Conservation (phyloP, 1,140 invertebrate species). For the Platyura marginata region DNA sequence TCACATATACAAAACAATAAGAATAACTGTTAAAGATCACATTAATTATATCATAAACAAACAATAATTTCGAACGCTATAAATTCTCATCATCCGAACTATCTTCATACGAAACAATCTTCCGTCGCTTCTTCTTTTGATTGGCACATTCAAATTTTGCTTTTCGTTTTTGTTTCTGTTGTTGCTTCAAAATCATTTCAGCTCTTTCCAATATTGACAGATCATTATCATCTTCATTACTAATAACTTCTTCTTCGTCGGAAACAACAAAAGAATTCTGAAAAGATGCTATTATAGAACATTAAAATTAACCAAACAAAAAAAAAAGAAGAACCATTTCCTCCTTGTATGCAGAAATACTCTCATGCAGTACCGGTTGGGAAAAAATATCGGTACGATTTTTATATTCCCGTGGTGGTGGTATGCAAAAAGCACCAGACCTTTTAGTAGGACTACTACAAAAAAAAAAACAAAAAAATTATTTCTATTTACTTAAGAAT, state of each 20-base stretch:
- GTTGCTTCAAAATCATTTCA: slow-evolving; percentile 16
- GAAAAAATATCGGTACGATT: background rate
- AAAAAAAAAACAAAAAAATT: background rate
- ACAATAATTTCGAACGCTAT: too few relatives aligned
- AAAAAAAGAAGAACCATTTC: too few relatives aligned
- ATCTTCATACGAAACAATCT: background rate
- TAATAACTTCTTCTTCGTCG: slow-evolving; percentile 4
- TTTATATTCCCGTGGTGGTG: background rate
- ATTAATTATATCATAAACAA: too few relatives aligned
- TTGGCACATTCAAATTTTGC: background rate
- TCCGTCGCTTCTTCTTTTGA: background rate
- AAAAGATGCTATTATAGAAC: background rate
- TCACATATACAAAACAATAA: too few relatives aligned
- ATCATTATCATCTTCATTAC: slow-evolving; percentile 7
- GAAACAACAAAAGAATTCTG: slow-evolving; percentile 13
- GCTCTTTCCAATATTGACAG: slow-evolving; percentile 16
- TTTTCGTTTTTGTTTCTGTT: slow-evolving; percentile 5
- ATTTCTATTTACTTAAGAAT: too few relatives aligned
- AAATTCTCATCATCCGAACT: background rate
- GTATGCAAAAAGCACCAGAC: background rate
- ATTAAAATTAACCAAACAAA: background rate
- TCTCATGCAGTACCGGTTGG: slow-evolving; percentile 6
- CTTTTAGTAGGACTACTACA: background rate
- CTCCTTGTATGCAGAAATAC: slow-evolving; percentile 12
- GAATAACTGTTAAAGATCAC: too few relatives aligned